Conservation (phyloP, 2,888 invertebrate genomes). For the Coenonympha arcania region DNA sequence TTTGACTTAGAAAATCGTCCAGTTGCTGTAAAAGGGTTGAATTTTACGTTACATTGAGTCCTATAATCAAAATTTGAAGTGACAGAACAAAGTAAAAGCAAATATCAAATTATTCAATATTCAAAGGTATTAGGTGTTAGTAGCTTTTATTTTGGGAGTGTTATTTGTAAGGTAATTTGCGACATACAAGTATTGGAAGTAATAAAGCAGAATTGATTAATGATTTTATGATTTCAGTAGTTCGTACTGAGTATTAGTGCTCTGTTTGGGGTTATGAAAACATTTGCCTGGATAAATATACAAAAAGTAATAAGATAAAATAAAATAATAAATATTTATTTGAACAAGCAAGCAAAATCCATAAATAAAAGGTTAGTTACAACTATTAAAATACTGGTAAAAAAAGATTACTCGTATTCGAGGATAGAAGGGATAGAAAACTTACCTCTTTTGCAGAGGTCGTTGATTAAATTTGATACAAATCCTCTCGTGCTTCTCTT, state of each 20-base stretch:
- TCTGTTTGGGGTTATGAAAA: too few species aligned
- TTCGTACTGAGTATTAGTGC: background rate
- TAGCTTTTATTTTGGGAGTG: too few species aligned
- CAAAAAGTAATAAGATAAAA: background rate
- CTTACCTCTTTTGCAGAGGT: constrained; percentile 64
- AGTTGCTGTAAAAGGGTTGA: too few species aligned
- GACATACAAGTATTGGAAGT: background rate
- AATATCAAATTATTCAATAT: too few species aligned
- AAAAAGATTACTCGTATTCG: too few species aligned
- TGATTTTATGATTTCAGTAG: background rate
- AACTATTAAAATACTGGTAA: background rate
- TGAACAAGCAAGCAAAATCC: background rate
- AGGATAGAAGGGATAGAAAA: too few species aligned
- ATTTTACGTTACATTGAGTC: too few species aligned
- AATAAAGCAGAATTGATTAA: background rate
- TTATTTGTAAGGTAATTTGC: background rate
- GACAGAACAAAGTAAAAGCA: too few species aligned
- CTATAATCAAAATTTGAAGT: too few species aligned
- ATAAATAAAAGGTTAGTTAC: background rate
- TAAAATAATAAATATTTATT: background rate
- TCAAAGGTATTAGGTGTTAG: too few species aligned
- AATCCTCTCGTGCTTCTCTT: constrained; percentile 66
- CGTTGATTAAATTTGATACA: constrained; percentile 72
- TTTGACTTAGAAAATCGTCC: too few species aligned
- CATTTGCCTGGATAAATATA: too few species aligned